Percentiles rank a stretch among this genome's conserved stretches.
Evolutionary conservation across 2,888 invertebrate genomes (phyloP).

Genomic region (Pristionchus arcanus): DNA sequence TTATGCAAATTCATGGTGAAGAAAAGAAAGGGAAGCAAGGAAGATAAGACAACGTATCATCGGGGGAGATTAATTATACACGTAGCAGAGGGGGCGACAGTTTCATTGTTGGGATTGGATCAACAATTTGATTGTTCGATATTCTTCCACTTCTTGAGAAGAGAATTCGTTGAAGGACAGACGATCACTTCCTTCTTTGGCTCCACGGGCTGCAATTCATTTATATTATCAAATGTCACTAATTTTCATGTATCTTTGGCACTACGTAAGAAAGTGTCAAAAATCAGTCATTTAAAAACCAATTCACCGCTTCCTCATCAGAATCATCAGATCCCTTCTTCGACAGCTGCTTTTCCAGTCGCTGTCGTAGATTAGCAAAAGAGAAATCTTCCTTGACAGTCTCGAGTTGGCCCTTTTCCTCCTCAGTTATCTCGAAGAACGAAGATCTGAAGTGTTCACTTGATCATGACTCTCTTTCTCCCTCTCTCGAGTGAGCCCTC

Average conservation of each 20-base stretch:
- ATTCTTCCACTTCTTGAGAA: conserved; percentile 54
- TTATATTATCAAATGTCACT: neutral
- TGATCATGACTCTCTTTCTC: neutral
- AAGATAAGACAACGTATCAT: conserved; percentile 29
- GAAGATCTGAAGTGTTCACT: conserved; percentile 48
- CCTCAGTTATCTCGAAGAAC: conserved; percentile 53
- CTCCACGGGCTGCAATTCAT: neutral
- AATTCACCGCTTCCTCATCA: conserved; percentile 13
- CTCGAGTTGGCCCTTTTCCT: conserved; percentile 35
- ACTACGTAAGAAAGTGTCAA: neutral
- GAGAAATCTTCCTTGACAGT: conserved; percentile 50
- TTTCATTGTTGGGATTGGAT: conserved; percentile 33
- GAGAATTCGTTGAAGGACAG: conserved; percentile 52
- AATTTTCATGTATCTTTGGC: neutral
- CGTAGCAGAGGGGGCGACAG: conserved; percentile 18
- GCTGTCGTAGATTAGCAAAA: conserved; percentile 38
- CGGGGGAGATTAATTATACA: conserved; percentile 52
- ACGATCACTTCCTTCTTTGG: conserved; percentile 52
- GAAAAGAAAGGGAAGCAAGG: neutral
- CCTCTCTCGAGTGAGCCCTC: neutral
- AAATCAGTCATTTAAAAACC: too few species aligned
- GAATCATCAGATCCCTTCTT: conserved; percentile 41
- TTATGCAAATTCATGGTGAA: neutral
- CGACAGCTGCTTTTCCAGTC: conserved; percentile 43
- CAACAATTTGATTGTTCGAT: conserved; percentile 52